Evolutionary conservation across 2,888 invertebrate species (phyloP), one percentile per base, ranked within the genome.

Genomic region (Heliconius ethilla): DNA sequence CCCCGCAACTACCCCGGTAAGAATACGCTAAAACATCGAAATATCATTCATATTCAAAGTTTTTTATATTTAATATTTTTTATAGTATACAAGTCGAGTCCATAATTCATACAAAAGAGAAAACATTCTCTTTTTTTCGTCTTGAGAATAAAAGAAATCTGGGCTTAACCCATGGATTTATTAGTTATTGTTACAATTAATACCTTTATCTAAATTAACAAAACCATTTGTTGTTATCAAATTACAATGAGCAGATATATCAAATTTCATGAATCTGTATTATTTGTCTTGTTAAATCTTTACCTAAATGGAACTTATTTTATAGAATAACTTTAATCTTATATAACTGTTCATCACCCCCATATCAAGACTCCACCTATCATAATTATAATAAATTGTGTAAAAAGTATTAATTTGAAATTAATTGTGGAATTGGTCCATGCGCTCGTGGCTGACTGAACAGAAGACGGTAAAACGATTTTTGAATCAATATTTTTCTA

Each of bases 1-100:
- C 96, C 96, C 80, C 96, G 97, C 87, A 97, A 96, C 91, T 97
- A 97, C 89, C 97, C 97, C 89, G 98, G 98, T 98, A 95, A 79
- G 90, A 45, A 86, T 79, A 76, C 59, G 27, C 59, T n/a, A 3
- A 25, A 25, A 13, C 37, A 67, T 67, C 11, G 10, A 11, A 4
- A 25, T 40, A 25, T n/a, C 37, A 40, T 67, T 13, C n/a, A 67
- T 13, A 13, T 37, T 37, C n/a, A 2, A 13, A n/a, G 11, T 37
- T 40, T 67, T n/a, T 67, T 40, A 22, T 55, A 55, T 55, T 55
- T 22, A 6, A 55, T 55, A 2, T 22, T 9, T 22, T 55, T 55
- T 55, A 55, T 55, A 55, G 55, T 55, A 22, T 22, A 55, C 55
- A 15, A 45, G 45, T 45, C 15, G 15, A 45, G 15, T 9, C 22